A percentile compares a stretch with the other conserved stretches of the same genome.
phyloP scores from a whole-genome alignment of 2,113 vertebrate genomes.

The Oryzias melastigma region DNA sequence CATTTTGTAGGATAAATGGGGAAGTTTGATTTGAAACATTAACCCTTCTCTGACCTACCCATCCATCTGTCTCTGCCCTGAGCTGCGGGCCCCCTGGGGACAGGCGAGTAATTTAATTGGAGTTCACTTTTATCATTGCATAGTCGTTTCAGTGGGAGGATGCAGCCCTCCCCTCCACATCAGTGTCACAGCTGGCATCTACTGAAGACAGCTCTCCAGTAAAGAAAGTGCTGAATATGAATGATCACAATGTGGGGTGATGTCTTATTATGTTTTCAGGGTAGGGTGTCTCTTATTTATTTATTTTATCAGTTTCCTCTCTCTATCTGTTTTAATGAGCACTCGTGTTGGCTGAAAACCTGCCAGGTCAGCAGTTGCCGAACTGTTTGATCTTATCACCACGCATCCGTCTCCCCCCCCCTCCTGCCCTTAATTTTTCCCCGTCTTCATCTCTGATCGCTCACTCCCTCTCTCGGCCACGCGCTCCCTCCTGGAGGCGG shows the following conservation, averaged over 20 bases:
- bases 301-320: slow-evolving; percentile 45
- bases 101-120: slow-evolving; percentile 58
- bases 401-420: not conserved
- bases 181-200: slow-evolving; percentile 52
- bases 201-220: slow-evolving; percentile 45
- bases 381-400: slow-evolving; percentile 41
- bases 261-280: slow-evolving; percentile 65
- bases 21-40: slow-evolving; percentile 37
- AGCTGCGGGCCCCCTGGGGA: slow-evolving; percentile 35
- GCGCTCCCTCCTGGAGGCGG: slow-evolving; percentile 27
- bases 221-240: slow-evolving; percentile 66
- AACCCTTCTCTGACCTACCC: slow-evolving; percentile 31
- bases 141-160: slow-evolving; percentile 21
- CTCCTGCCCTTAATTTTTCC: not conserved
- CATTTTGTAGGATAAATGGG: slow-evolving; percentile 21
- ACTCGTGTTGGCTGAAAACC: slow-evolving; percentile 33
- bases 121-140: slow-evolving; percentile 47
- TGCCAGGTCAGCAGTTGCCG: slow-evolving; percentile 54
- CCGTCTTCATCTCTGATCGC: slow-evolving; percentile 27
- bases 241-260: slow-evolving; percentile 48
- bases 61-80: not conserved
- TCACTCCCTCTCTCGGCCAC: slow-evolving; percentile 11
- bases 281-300: slow-evolving; percentile 52
- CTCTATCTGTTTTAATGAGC: slow-evolving; percentile 45
- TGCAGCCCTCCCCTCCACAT: slow-evolving; percentile 8